Conservation (phyloP, 2,888 invertebrate genomes). For the Pollenia griseotomentosa region DNA sequence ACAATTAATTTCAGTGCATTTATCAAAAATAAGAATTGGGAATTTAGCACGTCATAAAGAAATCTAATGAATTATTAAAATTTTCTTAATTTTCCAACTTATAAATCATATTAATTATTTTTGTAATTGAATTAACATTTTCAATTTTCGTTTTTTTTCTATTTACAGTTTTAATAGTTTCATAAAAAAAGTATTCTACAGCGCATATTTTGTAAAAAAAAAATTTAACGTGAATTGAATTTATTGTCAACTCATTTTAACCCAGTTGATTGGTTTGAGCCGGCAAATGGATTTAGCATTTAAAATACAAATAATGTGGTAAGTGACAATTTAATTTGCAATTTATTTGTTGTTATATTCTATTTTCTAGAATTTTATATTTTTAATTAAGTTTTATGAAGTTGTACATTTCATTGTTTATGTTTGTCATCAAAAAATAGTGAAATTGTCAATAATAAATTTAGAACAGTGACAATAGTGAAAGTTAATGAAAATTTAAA, state of each 20-base stretch:
- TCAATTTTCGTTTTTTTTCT: neutral
- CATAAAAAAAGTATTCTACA: neutral
- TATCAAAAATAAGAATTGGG: too few species aligned
- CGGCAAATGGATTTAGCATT: constrained; percentile 60
- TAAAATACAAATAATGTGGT: constrained; percentile 69
- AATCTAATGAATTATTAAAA: too few species aligned
- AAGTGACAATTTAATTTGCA: constrained; percentile 49
- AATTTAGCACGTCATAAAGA: too few species aligned
- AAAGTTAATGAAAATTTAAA: too few species aligned
- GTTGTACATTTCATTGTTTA: neutral
- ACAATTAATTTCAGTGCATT: too few species aligned
- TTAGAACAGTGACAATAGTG: neutral
- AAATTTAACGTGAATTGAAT: constrained; percentile 9
- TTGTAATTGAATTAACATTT: neutral
- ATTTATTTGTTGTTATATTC: neutral
- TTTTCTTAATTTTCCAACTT: neutral
- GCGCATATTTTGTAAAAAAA: neutral
- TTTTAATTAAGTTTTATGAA: constrained; percentile 2
- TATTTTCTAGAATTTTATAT: neutral
- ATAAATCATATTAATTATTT: neutral
- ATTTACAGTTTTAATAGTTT: constrained; percentile 14
- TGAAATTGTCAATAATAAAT: neutral
- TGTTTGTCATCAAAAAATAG: neutral
- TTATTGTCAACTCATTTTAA: constrained; percentile 26
- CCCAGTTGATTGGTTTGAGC: constrained; percentile 40